A percentile compares a stretch with the other conserved stretches of the same genome.
Conservation (phyloP, 2,113 vertebrate species). For the Panurus biarmicus region DNA sequence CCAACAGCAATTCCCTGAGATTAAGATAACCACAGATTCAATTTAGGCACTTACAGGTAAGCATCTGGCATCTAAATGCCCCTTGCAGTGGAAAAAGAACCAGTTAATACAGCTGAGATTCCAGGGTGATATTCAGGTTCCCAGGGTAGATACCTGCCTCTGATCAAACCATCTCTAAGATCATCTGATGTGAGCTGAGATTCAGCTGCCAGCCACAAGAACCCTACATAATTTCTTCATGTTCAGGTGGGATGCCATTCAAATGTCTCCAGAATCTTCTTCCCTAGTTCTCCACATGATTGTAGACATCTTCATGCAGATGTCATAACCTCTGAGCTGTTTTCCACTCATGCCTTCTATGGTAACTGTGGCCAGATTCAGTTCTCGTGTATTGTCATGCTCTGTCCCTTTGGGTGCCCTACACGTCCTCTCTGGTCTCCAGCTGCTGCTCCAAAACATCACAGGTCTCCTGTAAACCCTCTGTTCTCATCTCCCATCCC, state of each 20-base stretch:
- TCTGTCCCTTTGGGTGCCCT: background rate
- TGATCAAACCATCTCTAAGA: background rate
- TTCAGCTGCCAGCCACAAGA: background rate
- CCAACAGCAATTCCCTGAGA: background rate
- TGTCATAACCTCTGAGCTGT: background rate
- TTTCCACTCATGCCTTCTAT: rapidly evolving
- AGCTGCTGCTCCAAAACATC: background rate
- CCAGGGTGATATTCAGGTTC: background rate
- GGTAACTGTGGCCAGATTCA: background rate
- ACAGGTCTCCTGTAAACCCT: background rate
- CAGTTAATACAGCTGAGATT: background rate
- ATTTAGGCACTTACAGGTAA: background rate
- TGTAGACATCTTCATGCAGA: background rate
- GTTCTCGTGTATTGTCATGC: rapidly evolving
- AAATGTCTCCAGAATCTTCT: background rate
- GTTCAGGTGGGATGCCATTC: background rate
- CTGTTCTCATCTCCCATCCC: background rate
- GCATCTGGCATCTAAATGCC: background rate
- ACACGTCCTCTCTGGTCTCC: background rate
- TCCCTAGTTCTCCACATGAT: background rate
- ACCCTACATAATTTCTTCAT: background rate
- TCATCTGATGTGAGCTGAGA: background rate
- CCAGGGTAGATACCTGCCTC: background rate
- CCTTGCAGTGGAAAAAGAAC: background rate
- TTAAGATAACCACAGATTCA: background rate